phyloP scores from a whole-genome alignment of 2,888 invertebrate genomes.

The Arenicola marina region DNA sequence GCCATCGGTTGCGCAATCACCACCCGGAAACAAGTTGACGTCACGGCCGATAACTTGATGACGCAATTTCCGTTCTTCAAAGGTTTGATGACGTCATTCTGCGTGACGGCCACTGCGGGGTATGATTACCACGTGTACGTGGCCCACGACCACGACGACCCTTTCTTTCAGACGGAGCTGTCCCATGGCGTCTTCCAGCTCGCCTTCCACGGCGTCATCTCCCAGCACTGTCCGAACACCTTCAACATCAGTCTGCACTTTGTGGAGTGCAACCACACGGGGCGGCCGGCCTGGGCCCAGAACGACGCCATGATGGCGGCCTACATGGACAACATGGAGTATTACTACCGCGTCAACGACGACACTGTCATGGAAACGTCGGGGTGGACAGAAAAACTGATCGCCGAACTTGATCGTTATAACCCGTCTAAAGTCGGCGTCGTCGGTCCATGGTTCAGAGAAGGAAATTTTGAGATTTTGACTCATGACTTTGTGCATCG shows the following conservation, averaged over 20 bases:
- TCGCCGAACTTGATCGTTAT: slow-evolving; percentile 29
- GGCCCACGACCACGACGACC: slow-evolving; percentile 34
- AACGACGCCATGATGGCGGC: slow-evolving; percentile 41
- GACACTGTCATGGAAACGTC: slow-evolving; percentile 36
- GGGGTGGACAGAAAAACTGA: slow-evolving; percentile 35
- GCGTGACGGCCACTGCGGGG: slow-evolving; percentile 30
- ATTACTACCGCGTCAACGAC: slow-evolving; percentile 37
- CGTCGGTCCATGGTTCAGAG: slow-evolving; percentile 36
- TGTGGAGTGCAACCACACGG: slow-evolving; percentile 34
- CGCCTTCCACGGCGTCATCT: slow-evolving; percentile 18
- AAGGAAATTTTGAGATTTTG: slow-evolving; percentile 35
- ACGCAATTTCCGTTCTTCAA: slow-evolving; percentile 33
- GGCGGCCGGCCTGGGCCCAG: slow-evolving; percentile 38
- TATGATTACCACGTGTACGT: slow-evolving; percentile 36
- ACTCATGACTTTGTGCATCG: slow-evolving; percentile 38
- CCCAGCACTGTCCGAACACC: slow-evolving; percentile 17
- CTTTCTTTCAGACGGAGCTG: slow-evolving; percentile 23
- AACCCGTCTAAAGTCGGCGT: slow-evolving; percentile 37
- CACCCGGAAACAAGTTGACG: slow-evolving; percentile 22
- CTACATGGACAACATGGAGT: slow-evolving; percentile 38
- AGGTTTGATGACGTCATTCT: slow-evolving; percentile 33
- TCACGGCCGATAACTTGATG: slow-evolving; percentile 16
- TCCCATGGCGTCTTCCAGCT: slow-evolving; percentile 24
- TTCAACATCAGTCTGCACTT: slow-evolving; percentile 33
- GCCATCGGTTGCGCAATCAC: slow-evolving; percentile 37